phyloP scores from a whole-genome alignment of 1,140 invertebrate species.

The Drosophila equinoxialis region DNA sequence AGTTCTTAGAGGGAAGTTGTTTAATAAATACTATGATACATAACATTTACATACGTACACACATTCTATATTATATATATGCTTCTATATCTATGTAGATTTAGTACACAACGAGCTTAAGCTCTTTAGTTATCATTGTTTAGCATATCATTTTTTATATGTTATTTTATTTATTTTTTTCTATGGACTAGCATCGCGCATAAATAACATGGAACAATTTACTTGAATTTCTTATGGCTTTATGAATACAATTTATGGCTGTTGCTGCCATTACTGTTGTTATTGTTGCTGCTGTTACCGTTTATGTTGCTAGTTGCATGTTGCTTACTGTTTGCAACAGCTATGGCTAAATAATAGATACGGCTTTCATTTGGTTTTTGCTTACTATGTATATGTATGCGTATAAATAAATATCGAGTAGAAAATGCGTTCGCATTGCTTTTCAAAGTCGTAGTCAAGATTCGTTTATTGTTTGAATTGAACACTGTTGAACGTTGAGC shows the following conservation, averaged over 20 bases:
- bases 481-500: constrained; percentile 39
- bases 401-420: not conserved
- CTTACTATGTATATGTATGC: constrained; percentile 18
- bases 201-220: constrained; percentile 32
- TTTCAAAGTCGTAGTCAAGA: constrained; percentile 40
- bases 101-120: constrained; percentile 54
- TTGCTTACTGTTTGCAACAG: not conserved
- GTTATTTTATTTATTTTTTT: constrained; percentile 22
- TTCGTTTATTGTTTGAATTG: constrained; percentile 38
- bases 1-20: constrained; percentile 58
- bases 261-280: not conserved
- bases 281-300: not conserved
- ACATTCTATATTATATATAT: constrained; percentile 27
- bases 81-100: constrained; percentile 7
- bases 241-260: constrained; percentile 7
- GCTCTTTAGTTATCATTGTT: constrained; percentile 35
- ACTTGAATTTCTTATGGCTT: constrained; percentile 3
- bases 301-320: not conserved
- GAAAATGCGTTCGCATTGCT: constrained; percentile 19
- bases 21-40: constrained; percentile 59
- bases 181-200: constrained; percentile 42
- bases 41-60: constrained; percentile 43
- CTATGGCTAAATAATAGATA: not conserved
- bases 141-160: not conserved
- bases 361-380: not conserved